phyloP scores from a whole-genome alignment of 1,140 invertebrate genomes.

The Leptonema lineaticorne region DNA sequence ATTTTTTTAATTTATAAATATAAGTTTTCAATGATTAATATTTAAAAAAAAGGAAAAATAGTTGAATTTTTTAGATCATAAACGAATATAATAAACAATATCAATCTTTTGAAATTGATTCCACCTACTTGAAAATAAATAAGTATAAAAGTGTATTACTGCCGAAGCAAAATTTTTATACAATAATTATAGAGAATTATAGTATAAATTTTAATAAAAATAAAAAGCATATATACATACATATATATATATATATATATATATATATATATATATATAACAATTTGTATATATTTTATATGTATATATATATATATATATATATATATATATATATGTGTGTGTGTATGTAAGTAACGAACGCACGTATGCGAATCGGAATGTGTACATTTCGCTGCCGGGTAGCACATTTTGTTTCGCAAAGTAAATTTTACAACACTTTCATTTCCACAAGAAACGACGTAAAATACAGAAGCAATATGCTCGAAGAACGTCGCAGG shows the following conservation, averaged over 20 bases:
- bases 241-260: background rate
- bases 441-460: slow-evolving; percentile 41
- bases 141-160: too few relatives aligned
- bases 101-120: too few relatives aligned
- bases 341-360: too few relatives aligned
- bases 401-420: slow-evolving; percentile 24
- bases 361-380: background rate
- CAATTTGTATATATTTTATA: background rate
- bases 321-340: background rate
- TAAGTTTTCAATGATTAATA: too few relatives aligned
- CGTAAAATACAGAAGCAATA: slow-evolving; percentile 43
- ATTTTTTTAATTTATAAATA: too few relatives aligned
- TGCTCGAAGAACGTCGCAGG: slow-evolving; percentile 40
- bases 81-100: too few relatives aligned
- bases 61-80: too few relatives aligned
- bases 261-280: background rate
- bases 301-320: background rate
- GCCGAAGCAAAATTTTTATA: too few relatives aligned
- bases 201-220: too few relatives aligned
- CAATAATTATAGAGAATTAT: too few relatives aligned
- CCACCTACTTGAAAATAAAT: too few relatives aligned
- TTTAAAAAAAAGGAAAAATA: too few relatives aligned
- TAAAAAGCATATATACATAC: background rate
- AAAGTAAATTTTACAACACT: slow-evolving; percentile 40
- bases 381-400: background rate